Conservation (phyloP, 2,797 vertebrate species). For the Hemitrygon akajei region DNA sequence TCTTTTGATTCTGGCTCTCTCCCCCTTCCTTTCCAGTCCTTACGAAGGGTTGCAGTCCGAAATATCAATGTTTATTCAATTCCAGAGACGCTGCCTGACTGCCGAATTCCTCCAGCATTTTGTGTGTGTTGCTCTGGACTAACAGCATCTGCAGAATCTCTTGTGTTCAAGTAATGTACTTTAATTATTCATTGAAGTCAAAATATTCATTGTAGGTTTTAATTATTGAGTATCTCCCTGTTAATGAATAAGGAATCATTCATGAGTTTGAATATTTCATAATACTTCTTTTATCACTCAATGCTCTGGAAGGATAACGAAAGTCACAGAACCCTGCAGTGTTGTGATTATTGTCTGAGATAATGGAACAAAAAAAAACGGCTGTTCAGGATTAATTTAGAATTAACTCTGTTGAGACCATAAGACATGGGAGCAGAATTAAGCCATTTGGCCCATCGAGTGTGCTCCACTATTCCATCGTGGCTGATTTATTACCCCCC, state of each 20-base stretch:
- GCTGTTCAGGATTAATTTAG: background rate
- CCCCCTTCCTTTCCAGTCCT: no score
- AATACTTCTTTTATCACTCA: background rate
- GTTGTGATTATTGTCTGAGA: conserved; percentile 15
- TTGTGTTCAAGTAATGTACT: background rate
- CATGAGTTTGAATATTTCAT: background rate
- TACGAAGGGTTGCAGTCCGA: no score
- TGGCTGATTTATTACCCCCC: no score
- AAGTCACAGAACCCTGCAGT: background rate
- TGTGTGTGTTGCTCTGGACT: no score
- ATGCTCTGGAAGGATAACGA: background rate
- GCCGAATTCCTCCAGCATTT: no score
- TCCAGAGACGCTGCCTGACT: no score
- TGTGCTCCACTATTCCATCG: no score
- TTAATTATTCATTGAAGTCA: background rate
- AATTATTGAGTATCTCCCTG: background rate
- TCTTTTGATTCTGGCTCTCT: no score
- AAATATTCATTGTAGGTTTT: background rate
- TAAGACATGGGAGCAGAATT: no score
- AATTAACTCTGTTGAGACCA: background rate
- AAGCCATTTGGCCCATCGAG: no score
- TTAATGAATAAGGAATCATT: background rate
- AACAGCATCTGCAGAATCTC: no score
- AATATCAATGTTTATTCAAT: no score
- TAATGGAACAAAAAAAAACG: background rate